Base-by-base conservation (phyloP, 2,888 invertebrate genomes). In the Sphecodes monilicornis region DNA sequence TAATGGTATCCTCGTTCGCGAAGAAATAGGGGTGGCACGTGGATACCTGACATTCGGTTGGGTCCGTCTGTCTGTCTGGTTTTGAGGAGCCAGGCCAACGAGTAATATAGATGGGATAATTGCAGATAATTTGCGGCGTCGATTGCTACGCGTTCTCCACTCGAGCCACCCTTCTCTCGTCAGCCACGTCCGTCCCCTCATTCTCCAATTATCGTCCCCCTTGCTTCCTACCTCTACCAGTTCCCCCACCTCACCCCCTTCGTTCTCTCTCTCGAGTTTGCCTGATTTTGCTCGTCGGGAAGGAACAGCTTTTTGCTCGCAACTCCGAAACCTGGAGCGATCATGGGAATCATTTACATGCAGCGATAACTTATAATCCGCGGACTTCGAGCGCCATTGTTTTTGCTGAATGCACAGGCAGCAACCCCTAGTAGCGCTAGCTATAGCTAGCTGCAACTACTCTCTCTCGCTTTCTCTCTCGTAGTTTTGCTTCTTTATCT, bases 41-140 rank as follows among this genome's bases (percentile, higher is more conserved):
- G 81, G 82, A 60, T 85, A 82, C 73, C 85, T 88, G 85, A 85
- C 88, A 86, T 81, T 87, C 85, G 83, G 81, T 86, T 13, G 13
- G 13, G 57, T 57, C 57, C 26, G 57, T 26, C 84, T 83, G 84
- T 86, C 89, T 84, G 84, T 89, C 89, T 86, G 82, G 72, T 83
- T 84, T 78, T 29, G 82, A 85, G 85, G 80, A 82, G 72, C 79
- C 84, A 80, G 82, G 77, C 81, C 83, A 83, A 84, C 85, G 88
- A 87, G 90, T 85, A 82, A 90, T 90, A 88, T 90, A 90, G 88
- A 89, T 84, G 87, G 86, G 86, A 90, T 90, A 90, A 90, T 90
- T 90, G 90, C 90, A 85, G 90, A 90, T 90, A 90, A 90, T 90
- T 90, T 90, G 90, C 90, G 90, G 87, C 88, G 88, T 89, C 90